These are phyloP conservation scores for Drosophila atripex DNA, from an alignment of 2,888 invertebrate genomes.

Conservation along the genomic window DNA sequence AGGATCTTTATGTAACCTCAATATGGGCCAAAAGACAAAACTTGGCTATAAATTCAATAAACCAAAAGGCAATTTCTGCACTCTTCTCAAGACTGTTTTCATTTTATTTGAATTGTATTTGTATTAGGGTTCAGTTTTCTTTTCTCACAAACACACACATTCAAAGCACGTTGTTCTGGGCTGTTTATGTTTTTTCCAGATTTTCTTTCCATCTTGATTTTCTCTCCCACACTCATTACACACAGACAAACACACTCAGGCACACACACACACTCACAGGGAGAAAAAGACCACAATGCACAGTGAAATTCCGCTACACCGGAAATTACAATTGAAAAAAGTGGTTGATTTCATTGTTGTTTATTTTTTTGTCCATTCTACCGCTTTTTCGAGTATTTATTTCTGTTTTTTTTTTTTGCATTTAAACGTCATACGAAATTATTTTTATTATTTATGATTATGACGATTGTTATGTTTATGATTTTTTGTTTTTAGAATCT, in stretches of 20 bases:
- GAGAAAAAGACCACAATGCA: conserved; percentile 40
- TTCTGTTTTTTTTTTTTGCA: conserved; percentile 6
- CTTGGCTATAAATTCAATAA: conserved; percentile 54
- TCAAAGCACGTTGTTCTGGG: conserved; percentile 34
- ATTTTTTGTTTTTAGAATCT: not conserved
- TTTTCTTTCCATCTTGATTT: conserved; percentile 38
- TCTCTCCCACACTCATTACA: conserved; percentile 39
- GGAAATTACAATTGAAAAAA: conserved; percentile 79
- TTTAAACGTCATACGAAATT: conserved; percentile 42
- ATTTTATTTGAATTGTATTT: conserved; percentile 24
- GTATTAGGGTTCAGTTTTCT: conserved; percentile 17
- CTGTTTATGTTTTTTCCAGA: conserved; percentile 41
- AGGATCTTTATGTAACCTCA: conserved; percentile 61
- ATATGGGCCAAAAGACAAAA: conserved; percentile 47
- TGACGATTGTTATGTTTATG: conserved; percentile 30
- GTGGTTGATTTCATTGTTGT: conserved; percentile 51
- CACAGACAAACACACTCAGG: conserved; percentile 15
- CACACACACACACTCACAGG: conserved; percentile 22
- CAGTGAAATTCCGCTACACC: conserved; percentile 76
- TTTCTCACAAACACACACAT: conserved; percentile 3
- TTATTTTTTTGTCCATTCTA: conserved; percentile 12
- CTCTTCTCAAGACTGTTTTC: conserved; percentile 39
- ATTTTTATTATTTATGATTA: conserved; percentile 47
- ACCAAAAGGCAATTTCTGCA: conserved; percentile 46
- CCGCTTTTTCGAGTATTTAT: conserved; percentile 12